A percentile compares a stretch with the other conserved stretches of the same genome.
Conservation (phyloP, 2,113 vertebrate species). For the Xenus cinereus region DNA sequence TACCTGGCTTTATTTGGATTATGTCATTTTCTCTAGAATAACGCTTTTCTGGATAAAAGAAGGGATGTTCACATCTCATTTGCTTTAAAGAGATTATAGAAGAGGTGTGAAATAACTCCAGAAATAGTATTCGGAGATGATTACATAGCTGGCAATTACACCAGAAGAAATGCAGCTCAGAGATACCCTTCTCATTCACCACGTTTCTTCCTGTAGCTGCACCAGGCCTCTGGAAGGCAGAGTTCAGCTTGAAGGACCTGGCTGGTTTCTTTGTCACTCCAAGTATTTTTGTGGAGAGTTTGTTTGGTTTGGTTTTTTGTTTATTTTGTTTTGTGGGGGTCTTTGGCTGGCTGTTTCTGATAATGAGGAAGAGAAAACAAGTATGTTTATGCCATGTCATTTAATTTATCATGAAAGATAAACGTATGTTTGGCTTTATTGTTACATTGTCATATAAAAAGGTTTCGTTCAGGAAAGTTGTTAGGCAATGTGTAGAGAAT, state of each 20-base stretch:
- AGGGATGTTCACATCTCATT: background rate
- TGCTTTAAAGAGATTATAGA: background rate
- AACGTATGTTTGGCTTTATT: background rate
- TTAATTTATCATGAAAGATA: background rate
- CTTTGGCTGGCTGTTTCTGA: background rate
- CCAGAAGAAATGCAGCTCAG: background rate
- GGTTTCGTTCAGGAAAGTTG: background rate
- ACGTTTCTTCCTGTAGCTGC: background rate
- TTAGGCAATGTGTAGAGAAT: background rate
- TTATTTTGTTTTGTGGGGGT: background rate
- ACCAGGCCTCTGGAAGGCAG: background rate
- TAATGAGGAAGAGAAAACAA: background rate
- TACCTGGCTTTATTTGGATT: conserved; percentile 1
- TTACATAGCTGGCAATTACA: background rate
- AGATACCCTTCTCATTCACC: background rate
- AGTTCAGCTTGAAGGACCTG: background rate
- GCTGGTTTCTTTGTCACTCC: background rate
- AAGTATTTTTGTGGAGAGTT: background rate
- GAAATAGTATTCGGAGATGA: background rate
- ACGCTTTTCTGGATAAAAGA: background rate
- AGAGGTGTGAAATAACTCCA: background rate
- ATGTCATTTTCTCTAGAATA: background rate
- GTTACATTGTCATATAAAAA: background rate
- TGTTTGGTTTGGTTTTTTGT: background rate
- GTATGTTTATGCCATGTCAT: background rate